Base-by-base conservation (phyloP, 2,113 vertebrate species). In the Rhegmatorhina hoffmannsi region DNA sequence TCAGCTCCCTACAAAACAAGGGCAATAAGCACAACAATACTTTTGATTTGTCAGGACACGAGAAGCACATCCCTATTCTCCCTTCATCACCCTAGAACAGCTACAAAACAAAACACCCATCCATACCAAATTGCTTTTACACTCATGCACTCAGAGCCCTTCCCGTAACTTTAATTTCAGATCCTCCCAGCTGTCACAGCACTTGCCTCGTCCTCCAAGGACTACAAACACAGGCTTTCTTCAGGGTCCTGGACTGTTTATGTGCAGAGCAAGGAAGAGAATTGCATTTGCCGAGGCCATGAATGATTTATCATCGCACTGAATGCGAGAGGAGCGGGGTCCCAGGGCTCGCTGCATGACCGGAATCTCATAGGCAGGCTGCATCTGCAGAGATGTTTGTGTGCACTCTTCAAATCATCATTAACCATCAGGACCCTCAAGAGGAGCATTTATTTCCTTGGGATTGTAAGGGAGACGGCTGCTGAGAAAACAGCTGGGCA, bases 401-500 rank as follows among this genome's bases (percentile, higher is more conserved):
- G 88, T 94, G 91, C 17, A 38, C 94, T 94, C 93, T 77, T 96
- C 89, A 96, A 94, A 96, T 90, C 89, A 92, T 97, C 93, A 94
- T 95, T 94, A 97, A 92, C 91, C 96, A 92, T 66, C 96, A 86
- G 87, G 92, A 94, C 87, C 94, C 96, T 94, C 94, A 43, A 92
- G 94, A 96, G 91, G 31, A 87, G 79, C 87, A 91, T 94, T 92
- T 90, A 87, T 93, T 92, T 95, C 92, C 92, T 49, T 73, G 88
- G 82, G 89, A 95, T 56, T 85, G 70, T 60, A 91, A 95, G 78
- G 74, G 91, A 94, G 89, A 90, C 6, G 81, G 81, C 87, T 88
- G 93, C 94, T 93, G 93, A 89, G 91, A 93, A 94, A 95, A 95
- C 97, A 97, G 94, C 95, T 96, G 93, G 87, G 90, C 79, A 95